Percentiles rank a stretch among this genome's conserved stretches.
These are phyloP conservation scores for Oxyruncus cristatus DNA, from an alignment of 2,113 vertebrate species.

Conservation along the genomic window DNA sequence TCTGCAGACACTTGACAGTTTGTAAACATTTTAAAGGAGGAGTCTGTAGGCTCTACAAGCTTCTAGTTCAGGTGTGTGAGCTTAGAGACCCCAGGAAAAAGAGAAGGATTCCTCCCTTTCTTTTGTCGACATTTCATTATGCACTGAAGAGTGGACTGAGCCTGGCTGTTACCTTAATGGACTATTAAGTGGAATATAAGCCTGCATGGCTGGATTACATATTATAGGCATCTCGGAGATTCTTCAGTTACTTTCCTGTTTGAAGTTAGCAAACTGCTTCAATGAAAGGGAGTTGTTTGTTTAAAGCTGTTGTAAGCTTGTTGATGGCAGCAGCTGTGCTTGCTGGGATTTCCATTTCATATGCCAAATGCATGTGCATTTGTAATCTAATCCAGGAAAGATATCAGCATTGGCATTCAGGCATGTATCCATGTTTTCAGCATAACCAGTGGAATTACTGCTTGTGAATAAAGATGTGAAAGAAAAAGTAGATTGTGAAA, in stretches of 20 bases:
- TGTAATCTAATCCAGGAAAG: conserved; percentile 12
- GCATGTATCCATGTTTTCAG: not conserved
- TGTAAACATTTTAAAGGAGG: not conserved
- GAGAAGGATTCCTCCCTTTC: not conserved
- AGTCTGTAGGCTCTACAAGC: not conserved
- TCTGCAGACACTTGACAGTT: not conserved
- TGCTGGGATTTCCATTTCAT: conserved; percentile 26
- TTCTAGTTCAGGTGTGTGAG: not conserved
- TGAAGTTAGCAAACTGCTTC: conserved; percentile 26
- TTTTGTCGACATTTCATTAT: not conserved
- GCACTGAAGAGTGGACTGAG: not conserved
- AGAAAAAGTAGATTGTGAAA: not conserved
- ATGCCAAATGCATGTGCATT: not conserved
- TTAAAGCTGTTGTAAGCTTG: conserved; percentile 12
- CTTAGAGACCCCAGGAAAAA: not conserved
- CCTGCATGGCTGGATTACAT: not conserved
- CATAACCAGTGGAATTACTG: not conserved
- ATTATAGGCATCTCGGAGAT: not conserved
- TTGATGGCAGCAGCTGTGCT: conserved; percentile 25
- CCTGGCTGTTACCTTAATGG: conserved; percentile 34
- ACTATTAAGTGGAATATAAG: conserved; percentile 55
- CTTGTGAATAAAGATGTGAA: not conserved
- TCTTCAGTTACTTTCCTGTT: conserved; percentile 26
- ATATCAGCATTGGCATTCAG: not conserved
- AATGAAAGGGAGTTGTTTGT: conserved; percentile 16